Conservation (phyloP, 2,888 invertebrate species). For the Cheilosia vulpina region DNA sequence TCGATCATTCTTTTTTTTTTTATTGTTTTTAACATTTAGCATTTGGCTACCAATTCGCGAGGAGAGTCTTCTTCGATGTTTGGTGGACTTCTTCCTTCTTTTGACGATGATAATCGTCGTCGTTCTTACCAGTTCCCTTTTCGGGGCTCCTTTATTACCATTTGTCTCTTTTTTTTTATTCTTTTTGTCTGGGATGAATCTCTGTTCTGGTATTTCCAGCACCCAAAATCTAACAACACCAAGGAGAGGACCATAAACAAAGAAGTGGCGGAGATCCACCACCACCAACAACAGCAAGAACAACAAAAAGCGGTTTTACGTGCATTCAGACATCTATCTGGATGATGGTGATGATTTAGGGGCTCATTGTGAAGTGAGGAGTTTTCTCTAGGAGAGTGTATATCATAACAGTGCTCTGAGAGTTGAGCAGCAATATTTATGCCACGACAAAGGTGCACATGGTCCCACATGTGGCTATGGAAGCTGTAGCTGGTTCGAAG, state of each 20-base stretch:
- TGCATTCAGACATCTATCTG: constrained; percentile 24
- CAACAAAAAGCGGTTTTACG: constrained; percentile 33
- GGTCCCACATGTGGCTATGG: constrained; percentile 55
- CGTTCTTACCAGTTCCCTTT: constrained; percentile 48
- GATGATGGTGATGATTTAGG: constrained; percentile 72
- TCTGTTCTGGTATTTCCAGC: constrained; percentile 72
- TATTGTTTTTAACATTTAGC: constrained; percentile 19
- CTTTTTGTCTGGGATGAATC: constrained; percentile 47
- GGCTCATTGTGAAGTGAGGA: constrained; percentile 71
- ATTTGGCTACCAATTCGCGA: constrained; percentile 66
- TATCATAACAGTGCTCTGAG: constrained; percentile 66
- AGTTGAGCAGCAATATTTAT: constrained; percentile 61
- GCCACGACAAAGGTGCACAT: constrained; percentile 60
- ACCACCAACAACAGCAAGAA: constrained; percentile 30
- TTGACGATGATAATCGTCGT: constrained; percentile 61
- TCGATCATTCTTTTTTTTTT: not conserved
- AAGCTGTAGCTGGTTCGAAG: constrained; percentile 26
- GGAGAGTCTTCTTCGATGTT: constrained; percentile 35
- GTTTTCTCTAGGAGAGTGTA: constrained; percentile 65
- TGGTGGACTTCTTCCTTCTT: constrained; percentile 29
- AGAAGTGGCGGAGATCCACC: constrained; percentile 37
- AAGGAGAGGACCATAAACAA: constrained; percentile 60
- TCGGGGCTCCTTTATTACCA: constrained; percentile 44
- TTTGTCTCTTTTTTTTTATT: constrained; percentile 23
- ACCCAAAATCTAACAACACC: constrained; percentile 53